Conservation (phyloP, 2,797 vertebrate species). For the Sebastes wilsoni region DNA sequence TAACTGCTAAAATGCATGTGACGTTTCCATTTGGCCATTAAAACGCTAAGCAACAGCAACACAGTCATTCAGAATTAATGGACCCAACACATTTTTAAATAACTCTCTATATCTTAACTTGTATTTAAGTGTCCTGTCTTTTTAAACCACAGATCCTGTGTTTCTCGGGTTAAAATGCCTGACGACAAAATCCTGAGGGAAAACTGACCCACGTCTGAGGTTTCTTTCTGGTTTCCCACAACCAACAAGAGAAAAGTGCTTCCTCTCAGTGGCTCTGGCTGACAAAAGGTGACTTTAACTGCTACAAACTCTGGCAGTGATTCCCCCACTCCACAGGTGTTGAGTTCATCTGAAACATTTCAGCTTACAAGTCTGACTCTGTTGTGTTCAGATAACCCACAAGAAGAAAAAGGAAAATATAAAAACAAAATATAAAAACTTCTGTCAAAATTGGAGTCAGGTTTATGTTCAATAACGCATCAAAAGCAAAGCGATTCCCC, state of each 20-base stretch:
- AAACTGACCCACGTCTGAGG: neutral
- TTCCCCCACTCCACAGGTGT: neutral
- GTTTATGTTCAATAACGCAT: slow-evolving; percentile 24
- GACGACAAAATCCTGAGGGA: neutral
- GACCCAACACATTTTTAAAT: neutral
- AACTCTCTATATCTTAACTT: neutral
- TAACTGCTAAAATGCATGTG: neutral
- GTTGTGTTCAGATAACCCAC: neutral
- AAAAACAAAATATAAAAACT: slow-evolving; percentile 9
- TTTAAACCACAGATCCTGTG: neutral
- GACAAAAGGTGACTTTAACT: neutral
- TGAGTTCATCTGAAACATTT: slow-evolving; percentile 1
- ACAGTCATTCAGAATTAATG: neutral
- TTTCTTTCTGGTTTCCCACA: slow-evolving; percentile 2
- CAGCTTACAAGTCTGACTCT: neutral
- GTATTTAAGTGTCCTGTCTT: neutral
- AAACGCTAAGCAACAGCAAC: neutral
- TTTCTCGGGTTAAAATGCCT: neutral
- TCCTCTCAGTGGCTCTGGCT: neutral
- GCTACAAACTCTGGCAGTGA: neutral
- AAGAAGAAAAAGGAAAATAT: neutral
- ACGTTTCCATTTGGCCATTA: slow-evolving; percentile 11
- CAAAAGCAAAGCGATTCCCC: slow-evolving; percentile 16
- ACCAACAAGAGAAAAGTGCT: neutral
- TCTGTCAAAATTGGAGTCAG: slow-evolving; percentile 6